phyloP scores from a whole-genome alignment of 2,888 invertebrate species.

The Callinectes sapidus region DNA sequence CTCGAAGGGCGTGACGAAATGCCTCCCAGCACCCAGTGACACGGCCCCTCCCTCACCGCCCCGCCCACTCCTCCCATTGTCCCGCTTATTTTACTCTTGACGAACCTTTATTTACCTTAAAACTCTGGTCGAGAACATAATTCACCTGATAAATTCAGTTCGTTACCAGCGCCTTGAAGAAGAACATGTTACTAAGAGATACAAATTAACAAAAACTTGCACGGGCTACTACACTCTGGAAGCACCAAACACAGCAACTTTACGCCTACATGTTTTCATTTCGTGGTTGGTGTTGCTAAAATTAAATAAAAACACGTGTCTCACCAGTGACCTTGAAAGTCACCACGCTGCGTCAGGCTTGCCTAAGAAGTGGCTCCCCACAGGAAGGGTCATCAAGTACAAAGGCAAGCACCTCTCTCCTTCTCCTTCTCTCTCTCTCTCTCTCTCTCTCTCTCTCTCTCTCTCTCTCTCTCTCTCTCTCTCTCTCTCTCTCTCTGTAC shows the following conservation, averaged over 20 bases:
- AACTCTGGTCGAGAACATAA: too few relatives aligned
- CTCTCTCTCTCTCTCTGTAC: background rate
- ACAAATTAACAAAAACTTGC: background rate
- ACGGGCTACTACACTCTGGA: background rate
- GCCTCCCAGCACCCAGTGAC: background rate
- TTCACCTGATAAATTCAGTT: too few relatives aligned
- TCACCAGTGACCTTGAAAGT: background rate
- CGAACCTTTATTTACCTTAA: background rate
- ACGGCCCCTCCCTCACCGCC: background rate
- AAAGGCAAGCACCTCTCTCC: background rate
- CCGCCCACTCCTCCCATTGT: conserved; percentile 1
- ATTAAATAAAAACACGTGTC: background rate
- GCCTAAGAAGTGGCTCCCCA: background rate
- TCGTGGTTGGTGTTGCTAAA: background rate
- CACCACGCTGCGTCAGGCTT: background rate
- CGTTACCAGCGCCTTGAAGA: background rate
- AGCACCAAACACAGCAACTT: background rate
- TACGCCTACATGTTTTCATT: background rate
- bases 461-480: background rate
- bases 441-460: too few relatives aligned
- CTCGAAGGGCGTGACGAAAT: background rate
- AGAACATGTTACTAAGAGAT: background rate
- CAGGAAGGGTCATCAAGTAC: background rate
- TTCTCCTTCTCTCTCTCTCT: too few relatives aligned
- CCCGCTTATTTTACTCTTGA: background rate